Conservation (phyloP, 2,113 vertebrate genomes). For the Monopterus albus region DNA sequence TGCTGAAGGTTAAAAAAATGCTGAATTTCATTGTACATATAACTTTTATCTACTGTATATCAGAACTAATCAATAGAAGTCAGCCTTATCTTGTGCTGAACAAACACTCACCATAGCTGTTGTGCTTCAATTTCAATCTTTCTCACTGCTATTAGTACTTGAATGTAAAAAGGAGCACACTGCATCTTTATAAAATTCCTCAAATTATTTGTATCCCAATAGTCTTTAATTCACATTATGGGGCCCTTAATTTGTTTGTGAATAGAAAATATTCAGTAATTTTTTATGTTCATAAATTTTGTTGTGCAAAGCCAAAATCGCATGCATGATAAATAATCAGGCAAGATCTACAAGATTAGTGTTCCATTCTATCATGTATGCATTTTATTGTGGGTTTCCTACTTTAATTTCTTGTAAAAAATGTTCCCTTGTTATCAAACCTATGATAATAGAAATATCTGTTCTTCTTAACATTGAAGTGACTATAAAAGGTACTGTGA, state of each 20-base stretch:
- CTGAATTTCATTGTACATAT: slow-evolving; percentile 81
- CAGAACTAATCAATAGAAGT: slow-evolving; percentile 78
- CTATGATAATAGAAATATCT: neutral
- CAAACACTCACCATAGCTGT: slow-evolving; percentile 52
- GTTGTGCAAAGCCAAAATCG: neutral
- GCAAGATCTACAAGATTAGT: neutral
- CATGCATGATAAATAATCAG: slow-evolving; percentile 3
- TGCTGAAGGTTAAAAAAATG: slow-evolving; percentile 85
- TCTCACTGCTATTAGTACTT: slow-evolving; percentile 1
- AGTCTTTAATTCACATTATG: too few species aligned
- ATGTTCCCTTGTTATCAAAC: neutral
- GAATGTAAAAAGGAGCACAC: slow-evolving; percentile 10
- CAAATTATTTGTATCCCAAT: neutral
- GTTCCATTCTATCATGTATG: slow-evolving; percentile 20
- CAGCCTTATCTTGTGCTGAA: slow-evolving; percentile 66
- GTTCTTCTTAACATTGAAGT: neutral
- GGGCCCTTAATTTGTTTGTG: too few species aligned
- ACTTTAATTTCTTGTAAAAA: slow-evolving; percentile 1
- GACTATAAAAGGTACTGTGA: neutral
- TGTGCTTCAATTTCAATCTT: slow-evolving; percentile 40
- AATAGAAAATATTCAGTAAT: too few species aligned
- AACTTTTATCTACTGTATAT: slow-evolving; percentile 74
- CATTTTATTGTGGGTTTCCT: neutral
- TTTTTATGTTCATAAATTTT: neutral
- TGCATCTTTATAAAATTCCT: neutral